phyloP scores from a whole-genome alignment of 2,888 invertebrate genomes.

The Hydrotaea diabolus region DNA sequence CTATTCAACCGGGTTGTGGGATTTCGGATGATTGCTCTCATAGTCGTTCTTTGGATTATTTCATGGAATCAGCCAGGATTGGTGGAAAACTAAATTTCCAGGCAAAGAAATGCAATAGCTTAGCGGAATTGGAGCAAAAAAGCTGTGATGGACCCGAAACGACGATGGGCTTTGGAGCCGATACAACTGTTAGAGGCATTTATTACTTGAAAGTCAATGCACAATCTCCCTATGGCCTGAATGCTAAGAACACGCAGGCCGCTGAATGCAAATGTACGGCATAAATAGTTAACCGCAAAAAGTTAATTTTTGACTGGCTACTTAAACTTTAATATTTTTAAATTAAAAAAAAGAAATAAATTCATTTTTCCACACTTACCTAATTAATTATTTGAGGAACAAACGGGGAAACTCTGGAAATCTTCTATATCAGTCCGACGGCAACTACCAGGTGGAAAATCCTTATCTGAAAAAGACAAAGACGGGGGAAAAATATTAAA shows the following conservation, averaged over 20 bases:
- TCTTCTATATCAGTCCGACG: too few species aligned
- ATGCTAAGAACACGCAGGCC: slow-evolving; percentile 8
- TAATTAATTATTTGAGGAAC: too few species aligned
- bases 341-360: too few species aligned
- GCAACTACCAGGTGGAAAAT: too few species aligned
- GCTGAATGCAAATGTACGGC: too few species aligned
- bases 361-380: too few species aligned
- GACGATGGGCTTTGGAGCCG: slow-evolving; percentile 71
- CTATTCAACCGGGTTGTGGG: slow-evolving; percentile 72
- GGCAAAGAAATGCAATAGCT: slow-evolving; percentile 70
- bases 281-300: too few species aligned
- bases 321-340: too few species aligned
- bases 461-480: too few species aligned
- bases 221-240: slow-evolving; percentile 68
- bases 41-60: slow-evolving; percentile 72
- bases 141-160: slow-evolving; percentile 64
- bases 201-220: slow-evolving; percentile 71
- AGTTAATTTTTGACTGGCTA: too few species aligned
- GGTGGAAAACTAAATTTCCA: slow-evolving; percentile 73
- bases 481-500: too few species aligned
- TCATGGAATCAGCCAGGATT: slow-evolving; percentile 72
- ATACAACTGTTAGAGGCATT: slow-evolving; percentile 69
- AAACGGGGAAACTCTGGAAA: too few species aligned
- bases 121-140: slow-evolving; percentile 61
- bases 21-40: slow-evolving; percentile 71